phyloP scores from a whole-genome alignment of 2,888 invertebrate genomes.

The Agrochola lychnidis region DNA sequence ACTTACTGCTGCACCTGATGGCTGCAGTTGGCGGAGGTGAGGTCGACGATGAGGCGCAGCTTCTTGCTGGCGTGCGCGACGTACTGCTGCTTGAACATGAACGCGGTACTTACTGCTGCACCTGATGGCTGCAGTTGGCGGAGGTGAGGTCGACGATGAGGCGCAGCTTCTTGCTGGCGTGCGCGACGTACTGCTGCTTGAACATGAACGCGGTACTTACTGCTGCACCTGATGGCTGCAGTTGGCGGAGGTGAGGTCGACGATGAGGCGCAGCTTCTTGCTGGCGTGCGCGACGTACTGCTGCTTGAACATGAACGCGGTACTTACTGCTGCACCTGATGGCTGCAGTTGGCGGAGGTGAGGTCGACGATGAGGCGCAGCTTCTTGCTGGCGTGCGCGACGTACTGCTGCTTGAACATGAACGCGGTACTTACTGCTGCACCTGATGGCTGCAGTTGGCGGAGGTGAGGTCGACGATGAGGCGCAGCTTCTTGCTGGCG shows the following conservation, averaged over 20 bases:
- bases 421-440: constrained; percentile 97
- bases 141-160: constrained; percentile 99
- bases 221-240: constrained; percentile 99
- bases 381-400: constrained; percentile 97
- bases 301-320: constrained; percentile 97
- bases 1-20: constrained; percentile 99
- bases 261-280: constrained; percentile 97
- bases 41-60: constrained; percentile 97
- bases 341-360: constrained; percentile 99
- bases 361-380: constrained; percentile 98
- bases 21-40: constrained; percentile 99
- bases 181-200: constrained; percentile 98
- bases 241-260: constrained; percentile 98
- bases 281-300: constrained; percentile 98
- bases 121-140: constrained; percentile 99
- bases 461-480: constrained; percentile 98
- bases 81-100: constrained; percentile 98
- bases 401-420: constrained; percentile 99
- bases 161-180: constrained; percentile 97
- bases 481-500: constrained; percentile 97
- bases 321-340: constrained; percentile 99
- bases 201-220: no score
- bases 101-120: constrained; percentile 98
- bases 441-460: constrained; percentile 99
- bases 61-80: constrained; percentile 98